Base-by-base conservation (phyloP, 2,113 vertebrate genomes). In the Zeus faber region DNA sequence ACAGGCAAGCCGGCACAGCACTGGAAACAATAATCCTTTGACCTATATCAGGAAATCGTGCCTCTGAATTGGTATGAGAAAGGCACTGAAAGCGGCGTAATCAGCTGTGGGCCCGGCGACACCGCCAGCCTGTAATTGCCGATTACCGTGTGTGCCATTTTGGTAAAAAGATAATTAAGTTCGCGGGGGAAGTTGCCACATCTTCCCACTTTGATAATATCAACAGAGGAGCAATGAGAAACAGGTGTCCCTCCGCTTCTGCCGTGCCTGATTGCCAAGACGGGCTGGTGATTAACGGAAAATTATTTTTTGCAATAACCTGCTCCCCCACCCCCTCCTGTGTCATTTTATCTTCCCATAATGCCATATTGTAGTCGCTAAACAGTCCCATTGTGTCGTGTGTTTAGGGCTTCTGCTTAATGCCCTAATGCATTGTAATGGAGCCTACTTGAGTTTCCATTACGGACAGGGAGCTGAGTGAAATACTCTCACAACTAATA, bases 141-240 rank as follows among this genome's bases (percentile, higher is more conserved):
- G 62, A 81, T 76, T 66, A 62, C 61, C 33, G 55, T 65, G 67
- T 69, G 49, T 44, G 44, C 33, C 43, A 58, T 60, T 73, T 69
- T 23, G 53, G 53, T 49, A 14, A 35, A 21, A 60, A 62, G 68
- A 50, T 70, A 74, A 73, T 80, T 73, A 69, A 50, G 40, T 50
- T 44, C 68, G 62, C 67, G 48, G 54, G 53, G 43, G 65, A 44
- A 21, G 65, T 49, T 56, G 54, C 57, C 55, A 63, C 55, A 64
- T 54, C 58, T 65, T 29, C 27, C 49, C 24, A 33, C 72, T 83
- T 76, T 77, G 67, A 76, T 73, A 62, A 67, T 33, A 37, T 26
- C 22, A 23, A 51, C 51, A 51, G 37, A 58, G 55, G 33, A 61
- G 66, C 54, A 16, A 39, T 63, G 45, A 17, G 55, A 63, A 74